Percentiles rank a stretch among this genome's conserved stretches.
Conservation (phyloP, 2,797 vertebrate genomes). For the Poecilia wingei region DNA sequence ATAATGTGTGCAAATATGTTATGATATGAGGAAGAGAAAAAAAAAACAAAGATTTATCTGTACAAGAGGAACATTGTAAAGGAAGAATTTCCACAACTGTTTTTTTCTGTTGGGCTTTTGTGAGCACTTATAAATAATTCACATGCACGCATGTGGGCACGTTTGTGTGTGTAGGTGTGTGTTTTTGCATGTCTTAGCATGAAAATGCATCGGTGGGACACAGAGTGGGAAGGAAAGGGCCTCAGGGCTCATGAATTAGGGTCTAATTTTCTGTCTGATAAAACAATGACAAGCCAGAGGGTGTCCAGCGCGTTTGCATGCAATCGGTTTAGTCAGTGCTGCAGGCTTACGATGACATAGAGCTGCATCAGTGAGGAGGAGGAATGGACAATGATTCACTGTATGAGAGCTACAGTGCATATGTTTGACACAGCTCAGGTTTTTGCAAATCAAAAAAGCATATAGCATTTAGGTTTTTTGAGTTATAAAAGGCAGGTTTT, state of each 20-base stretch:
- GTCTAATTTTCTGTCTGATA: constrained; percentile 70
- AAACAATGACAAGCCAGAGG: constrained; percentile 54
- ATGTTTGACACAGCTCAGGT: constrained; percentile 6
- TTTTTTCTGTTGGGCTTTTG: constrained; percentile 22
- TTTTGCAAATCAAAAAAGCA: too few species aligned
- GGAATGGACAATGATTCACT: constrained; percentile 33
- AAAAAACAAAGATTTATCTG: constrained; percentile 12
- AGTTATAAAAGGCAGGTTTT: neutral
- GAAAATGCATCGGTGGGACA: constrained; percentile 17
- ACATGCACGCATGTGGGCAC: constrained; percentile 13
- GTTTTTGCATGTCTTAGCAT: constrained; percentile 24
- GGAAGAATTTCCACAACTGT: constrained; percentile 1
- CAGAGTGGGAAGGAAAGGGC: constrained; percentile 22
- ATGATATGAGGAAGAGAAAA: constrained; percentile 3
- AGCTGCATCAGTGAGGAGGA: constrained; percentile 23
- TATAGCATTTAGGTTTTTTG: neutral
- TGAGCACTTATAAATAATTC: constrained; percentile 33
- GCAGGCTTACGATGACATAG: constrained; percentile 18
- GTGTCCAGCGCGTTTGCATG: constrained; percentile 43
- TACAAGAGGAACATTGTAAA: constrained; percentile 11
- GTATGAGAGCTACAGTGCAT: constrained; percentile 17
- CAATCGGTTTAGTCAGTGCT: constrained; percentile 23
- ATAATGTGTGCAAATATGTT: neutral
- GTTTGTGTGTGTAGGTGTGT: constrained; percentile 10
- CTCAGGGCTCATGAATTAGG: constrained; percentile 47